Conservation (phyloP, 2,797 vertebrate genomes). For the Anas georgica region DNA sequence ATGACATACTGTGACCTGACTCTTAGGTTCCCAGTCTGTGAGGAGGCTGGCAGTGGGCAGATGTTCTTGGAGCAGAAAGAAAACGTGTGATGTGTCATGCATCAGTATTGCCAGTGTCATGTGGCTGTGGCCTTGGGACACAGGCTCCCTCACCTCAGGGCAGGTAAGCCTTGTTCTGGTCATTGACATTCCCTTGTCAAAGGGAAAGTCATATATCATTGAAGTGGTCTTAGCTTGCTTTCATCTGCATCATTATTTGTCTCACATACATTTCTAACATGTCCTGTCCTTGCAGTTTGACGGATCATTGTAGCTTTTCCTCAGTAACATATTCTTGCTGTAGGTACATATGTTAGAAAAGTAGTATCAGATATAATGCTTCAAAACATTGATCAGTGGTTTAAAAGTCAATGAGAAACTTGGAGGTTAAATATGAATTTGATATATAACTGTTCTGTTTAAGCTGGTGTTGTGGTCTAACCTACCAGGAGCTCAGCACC, state of each 20-base stretch:
- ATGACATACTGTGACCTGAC: background rate
- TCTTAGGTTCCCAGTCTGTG: background rate
- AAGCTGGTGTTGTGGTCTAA: background rate
- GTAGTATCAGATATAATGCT: background rate
- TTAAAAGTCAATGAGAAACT: background rate
- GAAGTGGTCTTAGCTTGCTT: background rate
- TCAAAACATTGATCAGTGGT: background rate
- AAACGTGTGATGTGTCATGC: background rate
- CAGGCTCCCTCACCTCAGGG: background rate
- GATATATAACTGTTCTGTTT: background rate
- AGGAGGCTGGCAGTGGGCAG: background rate
- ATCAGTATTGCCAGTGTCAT: background rate
- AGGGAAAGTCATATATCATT: background rate
- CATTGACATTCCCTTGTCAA: background rate
- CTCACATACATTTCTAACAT: background rate
- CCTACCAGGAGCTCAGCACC: too few species aligned
- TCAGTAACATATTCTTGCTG: background rate
- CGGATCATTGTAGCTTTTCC: background rate
- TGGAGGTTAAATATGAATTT: background rate
- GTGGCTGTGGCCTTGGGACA: background rate
- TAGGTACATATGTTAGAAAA: background rate
- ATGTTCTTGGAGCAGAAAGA: background rate
- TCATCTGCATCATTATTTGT: background rate
- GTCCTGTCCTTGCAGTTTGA: rapidly evolving
- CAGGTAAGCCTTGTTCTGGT: background rate